These are phyloP conservation scores for Sebastes schlegelii DNA, from an alignment of 2,113 vertebrate genomes.

Conservation along the genomic window DNA sequence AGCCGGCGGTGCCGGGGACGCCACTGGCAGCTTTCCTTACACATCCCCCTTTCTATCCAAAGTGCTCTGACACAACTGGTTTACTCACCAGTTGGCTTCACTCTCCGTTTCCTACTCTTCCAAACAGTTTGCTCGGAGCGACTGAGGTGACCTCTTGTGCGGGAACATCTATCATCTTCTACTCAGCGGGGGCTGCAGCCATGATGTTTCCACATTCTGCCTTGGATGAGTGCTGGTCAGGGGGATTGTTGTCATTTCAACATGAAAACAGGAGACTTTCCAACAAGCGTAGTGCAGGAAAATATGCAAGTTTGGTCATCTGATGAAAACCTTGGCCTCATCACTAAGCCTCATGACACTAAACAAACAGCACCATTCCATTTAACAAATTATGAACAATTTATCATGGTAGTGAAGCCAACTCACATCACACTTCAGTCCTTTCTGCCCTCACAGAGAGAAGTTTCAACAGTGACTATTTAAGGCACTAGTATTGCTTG, in stretches of 20 bases:
- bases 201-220: constrained; percentile 4
- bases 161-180: constrained; percentile 29
- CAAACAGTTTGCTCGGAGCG: constrained; percentile 10
- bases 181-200: background rate
- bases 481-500: background rate
- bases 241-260: constrained; percentile 26
- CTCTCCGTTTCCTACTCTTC: background rate
- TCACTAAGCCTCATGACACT: background rate
- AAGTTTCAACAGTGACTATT: background rate
- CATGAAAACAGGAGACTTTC: background rate
- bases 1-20: background rate
- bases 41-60: constrained; percentile 37
- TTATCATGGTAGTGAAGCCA: background rate
- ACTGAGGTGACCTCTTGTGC: constrained; percentile 14
- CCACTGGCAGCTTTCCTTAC: background rate
- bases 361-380: background rate
- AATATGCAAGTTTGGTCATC: constrained; percentile 1
- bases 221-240: background rate
- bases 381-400: constrained; percentile 1
- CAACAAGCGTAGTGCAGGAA: background rate
- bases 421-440: background rate
- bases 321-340: background rate
- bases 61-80: constrained; percentile 16
- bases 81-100: constrained; percentile 2
- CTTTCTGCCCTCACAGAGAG: background rate